Conservation (phyloP, 1,140 invertebrate genomes). For the Hyles vespertilio region DNA sequence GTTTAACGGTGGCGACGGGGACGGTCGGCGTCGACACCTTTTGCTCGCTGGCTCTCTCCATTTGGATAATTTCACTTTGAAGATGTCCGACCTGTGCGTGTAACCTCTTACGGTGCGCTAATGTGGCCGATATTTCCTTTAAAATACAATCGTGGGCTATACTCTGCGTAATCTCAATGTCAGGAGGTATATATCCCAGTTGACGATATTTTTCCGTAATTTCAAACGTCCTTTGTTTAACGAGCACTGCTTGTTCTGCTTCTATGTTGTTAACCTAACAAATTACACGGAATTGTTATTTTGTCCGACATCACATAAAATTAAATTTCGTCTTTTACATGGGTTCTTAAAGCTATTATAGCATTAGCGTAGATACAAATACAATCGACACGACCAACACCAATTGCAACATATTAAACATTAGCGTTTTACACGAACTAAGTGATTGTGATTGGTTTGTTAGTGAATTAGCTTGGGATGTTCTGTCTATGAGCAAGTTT, state of each 20-base stretch:
- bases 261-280: constrained; percentile 77
- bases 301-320: no score
- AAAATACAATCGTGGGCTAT: constrained; percentile 87
- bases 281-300: constrained; percentile 7
- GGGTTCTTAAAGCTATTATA: background rate
- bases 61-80: constrained; percentile 83
- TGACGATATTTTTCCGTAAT: constrained; percentile 80
- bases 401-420: background rate
- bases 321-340: no score
- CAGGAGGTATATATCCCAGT: constrained; percentile 71
- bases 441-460: no score
- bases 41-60: constrained; percentile 83
- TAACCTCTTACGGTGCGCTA: constrained; percentile 87
- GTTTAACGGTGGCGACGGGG: constrained; percentile 68
- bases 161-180: constrained; percentile 78
- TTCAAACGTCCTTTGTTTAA: constrained; percentile 81
- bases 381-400: background rate
- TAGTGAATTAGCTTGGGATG: background rate
- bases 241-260: constrained; percentile 82
- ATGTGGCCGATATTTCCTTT: constrained; percentile 89
- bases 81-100: constrained; percentile 85
- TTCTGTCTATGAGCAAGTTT: constrained; percentile 10
- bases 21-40: constrained; percentile 77
- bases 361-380: background rate
- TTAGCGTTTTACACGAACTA: background rate